phyloP scores from a whole-genome alignment of 2,797 vertebrate species.

The Alcedo quadribrachys region DNA sequence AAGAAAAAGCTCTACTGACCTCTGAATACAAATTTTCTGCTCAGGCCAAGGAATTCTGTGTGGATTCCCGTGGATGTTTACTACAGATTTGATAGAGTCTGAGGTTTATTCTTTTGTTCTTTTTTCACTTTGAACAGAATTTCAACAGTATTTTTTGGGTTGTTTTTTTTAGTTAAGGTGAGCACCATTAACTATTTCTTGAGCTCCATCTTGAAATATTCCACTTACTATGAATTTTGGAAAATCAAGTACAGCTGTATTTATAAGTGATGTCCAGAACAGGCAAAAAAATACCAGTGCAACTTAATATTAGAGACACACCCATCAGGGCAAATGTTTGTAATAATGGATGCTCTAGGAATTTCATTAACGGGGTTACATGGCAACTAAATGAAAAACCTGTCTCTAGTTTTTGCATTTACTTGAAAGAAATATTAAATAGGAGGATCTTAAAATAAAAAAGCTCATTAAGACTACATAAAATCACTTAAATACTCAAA shows the following conservation, averaged over 20 bases:
- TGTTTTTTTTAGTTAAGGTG: not conserved
- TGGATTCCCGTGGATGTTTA: not conserved
- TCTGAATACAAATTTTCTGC: not conserved
- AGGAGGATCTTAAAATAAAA: not conserved
- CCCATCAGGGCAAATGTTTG: not conserved
- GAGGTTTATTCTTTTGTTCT: not conserved
- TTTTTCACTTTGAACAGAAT: not conserved
- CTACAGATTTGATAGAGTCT: not conserved
- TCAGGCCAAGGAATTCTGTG: not conserved
- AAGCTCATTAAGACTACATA: not conserved
- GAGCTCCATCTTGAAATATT: not conserved
- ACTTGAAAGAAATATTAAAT: not conserved
- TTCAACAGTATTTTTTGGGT: not conserved
- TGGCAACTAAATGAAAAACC: not conserved
- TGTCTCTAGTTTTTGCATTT: not conserved
- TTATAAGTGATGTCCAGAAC: not conserved
- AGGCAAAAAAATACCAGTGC: not conserved
- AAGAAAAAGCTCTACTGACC: not conserved
- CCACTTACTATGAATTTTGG: not conserved
- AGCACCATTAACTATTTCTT: not conserved
- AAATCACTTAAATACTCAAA: not conserved
- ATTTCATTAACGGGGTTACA: not conserved
- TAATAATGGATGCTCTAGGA: not conserved
- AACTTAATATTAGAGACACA: not conserved
- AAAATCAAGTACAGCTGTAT: slow-evolving; percentile 34